Evolutionary conservation across 2,888 invertebrate species (phyloP).

Genomic region (Eupithecia vulgata): DNA sequence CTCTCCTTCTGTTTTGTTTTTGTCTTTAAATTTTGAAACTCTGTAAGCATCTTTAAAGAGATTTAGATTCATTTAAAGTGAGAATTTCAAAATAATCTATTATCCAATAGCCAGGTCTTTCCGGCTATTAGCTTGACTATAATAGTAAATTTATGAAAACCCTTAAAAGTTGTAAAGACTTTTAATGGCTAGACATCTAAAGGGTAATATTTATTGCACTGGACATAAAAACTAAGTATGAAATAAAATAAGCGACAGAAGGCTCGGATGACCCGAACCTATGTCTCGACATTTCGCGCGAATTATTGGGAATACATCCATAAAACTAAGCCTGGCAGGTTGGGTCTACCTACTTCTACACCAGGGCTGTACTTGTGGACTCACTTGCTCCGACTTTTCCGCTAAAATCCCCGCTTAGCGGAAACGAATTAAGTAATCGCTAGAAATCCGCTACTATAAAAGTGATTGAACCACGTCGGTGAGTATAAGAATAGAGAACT

Average conservation of each 20-base stretch:
- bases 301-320: constrained; percentile 44
- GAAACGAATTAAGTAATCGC: too few species aligned
- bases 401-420: neutral
- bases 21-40: neutral
- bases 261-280: constrained; percentile 33
- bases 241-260: constrained; percentile 43
- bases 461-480: too few species aligned
- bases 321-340: constrained; percentile 43
- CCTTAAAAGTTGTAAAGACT: neutral
- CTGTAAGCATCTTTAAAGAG: too few species aligned
- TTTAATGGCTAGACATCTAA: neutral
- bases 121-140: neutral
- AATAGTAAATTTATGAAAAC: neutral
- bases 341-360: constrained; percentile 16
- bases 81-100: neutral
- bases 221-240: constrained; percentile 26
- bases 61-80: neutral
- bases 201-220: constrained; percentile 17
- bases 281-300: constrained; percentile 39
- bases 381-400: neutral
- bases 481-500: too few species aligned
- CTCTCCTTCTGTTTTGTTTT: too few species aligned
- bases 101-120: neutral
- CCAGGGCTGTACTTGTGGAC: neutral
- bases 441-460: too few species aligned